These are phyloP conservation scores for Equus przewalskii DNA, from an alignment of 2,113 vertebrate species.

Conservation along the genomic window DNA sequence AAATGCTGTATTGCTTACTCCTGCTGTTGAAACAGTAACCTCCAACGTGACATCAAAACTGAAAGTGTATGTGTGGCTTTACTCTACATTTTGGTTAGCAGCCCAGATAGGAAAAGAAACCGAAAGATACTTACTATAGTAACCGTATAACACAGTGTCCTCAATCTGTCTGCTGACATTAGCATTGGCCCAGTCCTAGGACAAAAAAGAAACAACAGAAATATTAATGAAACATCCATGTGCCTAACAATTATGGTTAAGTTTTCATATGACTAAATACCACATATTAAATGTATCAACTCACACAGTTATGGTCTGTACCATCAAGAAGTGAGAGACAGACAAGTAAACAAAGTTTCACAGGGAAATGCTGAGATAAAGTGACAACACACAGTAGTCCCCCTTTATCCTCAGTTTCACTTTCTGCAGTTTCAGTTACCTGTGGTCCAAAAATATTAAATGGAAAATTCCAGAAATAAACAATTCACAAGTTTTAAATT, in stretches of 20 bases:
- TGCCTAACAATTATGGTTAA: not conserved
- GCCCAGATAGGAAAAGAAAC: slow-evolving; percentile 36
- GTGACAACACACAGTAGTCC: not conserved
- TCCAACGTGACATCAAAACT: not conserved
- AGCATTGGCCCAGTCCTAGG: slow-evolving; percentile 94
- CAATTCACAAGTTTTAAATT: too few species aligned
- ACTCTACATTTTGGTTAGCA: slow-evolving; percentile 23
- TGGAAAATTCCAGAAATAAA: too few species aligned
- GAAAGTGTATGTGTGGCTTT: not conserved
- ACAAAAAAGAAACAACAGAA: slow-evolving; percentile 67
- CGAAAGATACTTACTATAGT: slow-evolving; percentile 95
- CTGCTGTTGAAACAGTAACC: not conserved
- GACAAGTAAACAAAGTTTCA: not conserved
- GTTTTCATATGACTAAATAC: not conserved
- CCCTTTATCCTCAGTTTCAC: too few species aligned
- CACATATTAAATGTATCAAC: slow-evolving; percentile 31
- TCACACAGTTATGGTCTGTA: not conserved
- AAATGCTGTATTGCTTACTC: not conserved
- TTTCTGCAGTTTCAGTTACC: too few species aligned
- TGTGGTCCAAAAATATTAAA: too few species aligned
- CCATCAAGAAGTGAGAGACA: not conserved
- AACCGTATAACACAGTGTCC: slow-evolving; percentile 96
- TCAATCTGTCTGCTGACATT: slow-evolving; percentile 96
- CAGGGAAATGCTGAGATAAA: not conserved
- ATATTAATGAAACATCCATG: slow-evolving; percentile 40